Conservation (phyloP, 1,140 invertebrate genomes). For the Drosophila punjabiensis region DNA sequence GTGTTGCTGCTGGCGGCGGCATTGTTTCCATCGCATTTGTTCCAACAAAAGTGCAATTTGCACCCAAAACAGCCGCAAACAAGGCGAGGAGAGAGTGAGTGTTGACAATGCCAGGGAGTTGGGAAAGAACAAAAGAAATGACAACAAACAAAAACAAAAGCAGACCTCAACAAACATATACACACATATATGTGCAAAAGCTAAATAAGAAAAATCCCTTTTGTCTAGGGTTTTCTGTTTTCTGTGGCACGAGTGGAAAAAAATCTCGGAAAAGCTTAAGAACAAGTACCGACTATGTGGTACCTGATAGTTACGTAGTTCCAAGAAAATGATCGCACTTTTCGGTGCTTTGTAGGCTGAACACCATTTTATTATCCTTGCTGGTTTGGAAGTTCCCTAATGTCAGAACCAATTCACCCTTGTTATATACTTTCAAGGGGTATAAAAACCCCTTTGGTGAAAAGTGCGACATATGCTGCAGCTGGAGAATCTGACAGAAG, state of each 20-base stretch:
- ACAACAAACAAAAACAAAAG: constrained; percentile 46
- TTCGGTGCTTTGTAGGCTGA: background rate
- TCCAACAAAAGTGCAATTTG: constrained; percentile 82
- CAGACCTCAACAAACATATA: constrained; percentile 31
- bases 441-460: constrained; percentile 47
- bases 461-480: constrained; percentile 67
- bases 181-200: constrained; percentile 59
- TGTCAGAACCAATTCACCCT: background rate
- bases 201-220: constrained; percentile 49
- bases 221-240: constrained; percentile 58
- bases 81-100: constrained; percentile 54
- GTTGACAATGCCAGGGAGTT: constrained; percentile 67
- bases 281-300: background rate
- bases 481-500: constrained; percentile 17
- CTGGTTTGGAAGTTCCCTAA: background rate
- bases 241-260: constrained; percentile 55
- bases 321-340: background rate
- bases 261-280: constrained; percentile 54
- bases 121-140: constrained; percentile 60
- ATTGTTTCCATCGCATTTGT: constrained; percentile 78
- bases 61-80: constrained; percentile 71
- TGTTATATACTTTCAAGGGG: background rate
- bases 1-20: constrained; percentile 63
- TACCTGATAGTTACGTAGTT: background rate
- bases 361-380: too few species aligned